Conservation (phyloP, 1,140 invertebrate species). For the Leptonema lineaticorne region DNA sequence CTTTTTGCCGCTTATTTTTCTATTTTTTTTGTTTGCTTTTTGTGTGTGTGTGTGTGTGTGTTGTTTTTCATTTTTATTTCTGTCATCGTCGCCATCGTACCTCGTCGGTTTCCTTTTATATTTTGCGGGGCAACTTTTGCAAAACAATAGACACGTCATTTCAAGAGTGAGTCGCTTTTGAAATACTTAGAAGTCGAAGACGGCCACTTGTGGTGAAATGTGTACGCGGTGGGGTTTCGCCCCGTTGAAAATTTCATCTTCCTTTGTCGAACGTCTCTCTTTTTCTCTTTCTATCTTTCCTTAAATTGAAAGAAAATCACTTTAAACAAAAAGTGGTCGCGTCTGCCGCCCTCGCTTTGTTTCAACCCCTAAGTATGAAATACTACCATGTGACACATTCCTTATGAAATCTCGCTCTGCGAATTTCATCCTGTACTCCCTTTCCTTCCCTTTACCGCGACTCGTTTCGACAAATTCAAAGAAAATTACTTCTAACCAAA, state of each 20-base stretch:
- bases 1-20: too few relatives aligned
- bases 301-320: slow-evolving; percentile 29
- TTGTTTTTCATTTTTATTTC: too few relatives aligned
- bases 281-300: too few relatives aligned
- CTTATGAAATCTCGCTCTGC: slow-evolving; percentile 20
- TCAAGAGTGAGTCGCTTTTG: not conserved
- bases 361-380: not conserved
- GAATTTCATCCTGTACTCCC: not conserved
- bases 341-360: slow-evolving; percentile 4
- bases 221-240: not conserved
- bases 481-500: slow-evolving; percentile 25
- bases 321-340: slow-evolving; percentile 25
- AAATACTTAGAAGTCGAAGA: not conserved
- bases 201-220: not conserved
- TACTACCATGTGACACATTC: slow-evolving; percentile 14
- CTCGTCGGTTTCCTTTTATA: too few relatives aligned
- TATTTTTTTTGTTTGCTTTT: too few relatives aligned
- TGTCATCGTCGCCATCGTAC: too few relatives aligned
- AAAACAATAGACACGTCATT: slow-evolving; percentile 14
- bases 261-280: slow-evolving; percentile 10
- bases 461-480: slow-evolving; percentile 18
- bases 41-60: too few relatives aligned
- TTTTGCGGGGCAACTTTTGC: not conserved
- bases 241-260: slow-evolving; percentile 17
- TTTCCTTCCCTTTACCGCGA: slow-evolving; percentile 4